Conservation (phyloP, 2,113 vertebrate genomes). For the Elanus axillaris region DNA sequence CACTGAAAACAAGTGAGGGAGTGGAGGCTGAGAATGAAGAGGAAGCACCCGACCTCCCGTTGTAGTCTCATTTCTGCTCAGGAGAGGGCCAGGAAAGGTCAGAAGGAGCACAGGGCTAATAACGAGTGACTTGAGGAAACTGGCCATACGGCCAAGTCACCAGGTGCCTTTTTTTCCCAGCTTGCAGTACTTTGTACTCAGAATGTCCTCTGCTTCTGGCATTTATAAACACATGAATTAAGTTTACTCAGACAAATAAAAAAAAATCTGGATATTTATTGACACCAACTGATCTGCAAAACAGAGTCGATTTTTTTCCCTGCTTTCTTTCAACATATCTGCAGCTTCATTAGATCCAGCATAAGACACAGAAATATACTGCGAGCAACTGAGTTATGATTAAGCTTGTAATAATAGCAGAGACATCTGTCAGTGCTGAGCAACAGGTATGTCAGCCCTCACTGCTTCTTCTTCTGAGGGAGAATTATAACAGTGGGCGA, state of each 20-base stretch:
- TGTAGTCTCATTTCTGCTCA: not conserved
- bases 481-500: not conserved
- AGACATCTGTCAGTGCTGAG: slow-evolving; percentile 6
- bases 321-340: not conserved
- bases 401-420: slow-evolving; percentile 1
- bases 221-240: not conserved
- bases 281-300: not conserved
- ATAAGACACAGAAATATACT: not conserved
- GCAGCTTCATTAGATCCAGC: not conserved
- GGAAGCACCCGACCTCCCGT: not conserved
- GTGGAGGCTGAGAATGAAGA: not conserved
- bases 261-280: not conserved
- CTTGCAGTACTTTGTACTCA: not conserved
- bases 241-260: not conserved
- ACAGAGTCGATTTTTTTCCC: not conserved
- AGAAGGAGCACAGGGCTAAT: not conserved
- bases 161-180: not conserved
- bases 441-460: not conserved
- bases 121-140: not conserved
- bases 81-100: not conserved
- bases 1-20: not conserved
- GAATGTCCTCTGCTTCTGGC: not conserved
- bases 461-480: not conserved
- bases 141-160: accelerated
- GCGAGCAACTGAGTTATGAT: not conserved